Evolutionary conservation across 37 sponge, comb jelly and placozoan genomes (phyloP).

Genomic region (Halisarca cf. caerulea): DNA sequence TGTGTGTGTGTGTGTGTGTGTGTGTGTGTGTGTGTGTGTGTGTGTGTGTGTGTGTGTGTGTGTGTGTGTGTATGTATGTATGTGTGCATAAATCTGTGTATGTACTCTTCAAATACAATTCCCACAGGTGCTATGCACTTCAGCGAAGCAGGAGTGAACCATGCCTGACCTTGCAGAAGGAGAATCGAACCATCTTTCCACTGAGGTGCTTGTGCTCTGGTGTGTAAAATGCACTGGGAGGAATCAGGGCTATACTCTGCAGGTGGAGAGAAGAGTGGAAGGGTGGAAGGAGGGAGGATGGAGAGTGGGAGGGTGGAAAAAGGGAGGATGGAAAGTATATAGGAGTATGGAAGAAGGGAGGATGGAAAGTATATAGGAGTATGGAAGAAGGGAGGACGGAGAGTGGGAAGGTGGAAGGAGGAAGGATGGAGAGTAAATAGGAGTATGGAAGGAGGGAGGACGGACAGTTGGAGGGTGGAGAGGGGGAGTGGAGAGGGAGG

Average conservation of each 20-base stretch:
- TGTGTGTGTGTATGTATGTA: conserved; percentile 41
- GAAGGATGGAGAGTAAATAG: too few species aligned
- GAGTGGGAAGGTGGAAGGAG: not conserved
- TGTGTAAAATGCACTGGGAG: conserved; percentile 85
- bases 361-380: not conserved
- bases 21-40: not conserved
- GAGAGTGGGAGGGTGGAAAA: too few species aligned
- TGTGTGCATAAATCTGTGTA: not conserved
- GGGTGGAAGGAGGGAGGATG: not conserved
- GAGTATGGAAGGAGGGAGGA: too few species aligned
- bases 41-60: not conserved
- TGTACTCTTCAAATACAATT: not conserved
- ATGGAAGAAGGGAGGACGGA: not conserved
- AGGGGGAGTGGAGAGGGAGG: not conserved
- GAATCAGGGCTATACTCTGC: conserved; percentile 86
- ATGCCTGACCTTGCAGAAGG: conserved; percentile 80
- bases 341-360: not conserved
- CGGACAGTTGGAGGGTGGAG: too few species aligned
- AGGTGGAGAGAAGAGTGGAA: not conserved
- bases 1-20: too few species aligned
- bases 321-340: not conserved
- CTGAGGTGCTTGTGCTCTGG: conserved; percentile 68
- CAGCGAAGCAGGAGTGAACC: too few species aligned
- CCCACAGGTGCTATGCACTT: too few species aligned
- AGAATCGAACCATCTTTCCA: conserved; percentile 78